A percentile compares a stretch with the other conserved stretches of the same genome.
Evolutionary conservation across 1,140 invertebrate species (phyloP).

Genomic region (Pomacea maculata): DNA sequence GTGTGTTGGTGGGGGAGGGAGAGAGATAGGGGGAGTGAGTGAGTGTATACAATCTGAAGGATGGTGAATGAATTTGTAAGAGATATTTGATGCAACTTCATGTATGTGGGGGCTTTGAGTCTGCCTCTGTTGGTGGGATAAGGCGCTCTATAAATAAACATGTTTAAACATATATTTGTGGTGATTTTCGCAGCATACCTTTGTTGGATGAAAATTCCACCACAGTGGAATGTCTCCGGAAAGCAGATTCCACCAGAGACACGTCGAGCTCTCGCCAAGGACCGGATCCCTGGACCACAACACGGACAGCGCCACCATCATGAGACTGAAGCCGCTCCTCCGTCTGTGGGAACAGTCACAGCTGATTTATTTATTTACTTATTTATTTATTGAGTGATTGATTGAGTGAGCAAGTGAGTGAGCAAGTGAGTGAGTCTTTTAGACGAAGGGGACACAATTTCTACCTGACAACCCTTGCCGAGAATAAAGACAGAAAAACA

Average conservation of each 20-base stretch:
- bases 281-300: conserved; percentile 15
- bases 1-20: background rate
- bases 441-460: no score
- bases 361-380: background rate
- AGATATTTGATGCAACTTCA: background rate
- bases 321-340: background rate
- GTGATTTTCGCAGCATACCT: background rate
- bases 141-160: no score
- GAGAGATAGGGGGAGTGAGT: background rate
- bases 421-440: no score
- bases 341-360: background rate
- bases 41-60: background rate
- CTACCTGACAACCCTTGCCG: no score
- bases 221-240: conserved; percentile 12
- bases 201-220: background rate
- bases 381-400: background rate
- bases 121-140: no score
- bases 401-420: no score
- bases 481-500: no score
- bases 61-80: background rate
- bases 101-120: background rate
- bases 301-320: background rate
- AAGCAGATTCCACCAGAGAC: conserved; percentile 15
- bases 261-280: conserved; percentile 5
- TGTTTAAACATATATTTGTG: background rate